Base-by-base conservation (phyloP, 2,888 invertebrate genomes). In the Aspidiotus rigidus region DNA sequence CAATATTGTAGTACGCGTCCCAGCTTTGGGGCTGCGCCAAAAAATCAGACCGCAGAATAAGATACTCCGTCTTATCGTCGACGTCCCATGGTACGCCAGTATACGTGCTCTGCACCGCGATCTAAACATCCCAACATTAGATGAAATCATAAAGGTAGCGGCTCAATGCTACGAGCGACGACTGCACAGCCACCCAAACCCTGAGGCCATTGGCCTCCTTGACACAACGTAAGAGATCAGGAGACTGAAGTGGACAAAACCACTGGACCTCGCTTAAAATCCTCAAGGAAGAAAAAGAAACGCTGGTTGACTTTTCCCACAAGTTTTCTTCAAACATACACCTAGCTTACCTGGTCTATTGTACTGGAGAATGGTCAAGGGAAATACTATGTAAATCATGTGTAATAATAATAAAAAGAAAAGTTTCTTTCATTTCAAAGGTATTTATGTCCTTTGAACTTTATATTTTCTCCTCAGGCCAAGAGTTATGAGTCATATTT, bases 61-160 rank as follows among this genome's bases (percentile, higher is more conserved):
- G 17, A 62, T n/a, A 49, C 61, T 67, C 2, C 61, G 61, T 13
- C 40, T 53, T 15, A 67, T 42, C 57, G 49, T 59, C 7, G 60
- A 67, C 10, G 61, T 60, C 9, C 67, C 44, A n/a, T 67, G 67
- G 67, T 62, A 62, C 40, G 60, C 60, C 16, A 59, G 57, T 28
- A 67, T 42, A 16, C 7, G 39, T 15, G 8, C 17, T 60, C 49
- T 60, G 10, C 67, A 67, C 17, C 56, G 59, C 3, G 67, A 67
- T 9, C 61, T 67, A 7, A 0, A 67, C 55, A 67, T 67, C 1
- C 28, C 67, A 6, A 67, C 67, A 53, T 13, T 54, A 64, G 54
- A 55, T 16, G 7, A 64, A 64, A 17, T 62, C 8, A 55, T 49
- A 17, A 49, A 55, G 2, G 54, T 7, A 28, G 49, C 49, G 6